Base-by-base conservation (phyloP, 53 echinoderm and acorn worm genomes). In the Arbacia lixula region DNA sequence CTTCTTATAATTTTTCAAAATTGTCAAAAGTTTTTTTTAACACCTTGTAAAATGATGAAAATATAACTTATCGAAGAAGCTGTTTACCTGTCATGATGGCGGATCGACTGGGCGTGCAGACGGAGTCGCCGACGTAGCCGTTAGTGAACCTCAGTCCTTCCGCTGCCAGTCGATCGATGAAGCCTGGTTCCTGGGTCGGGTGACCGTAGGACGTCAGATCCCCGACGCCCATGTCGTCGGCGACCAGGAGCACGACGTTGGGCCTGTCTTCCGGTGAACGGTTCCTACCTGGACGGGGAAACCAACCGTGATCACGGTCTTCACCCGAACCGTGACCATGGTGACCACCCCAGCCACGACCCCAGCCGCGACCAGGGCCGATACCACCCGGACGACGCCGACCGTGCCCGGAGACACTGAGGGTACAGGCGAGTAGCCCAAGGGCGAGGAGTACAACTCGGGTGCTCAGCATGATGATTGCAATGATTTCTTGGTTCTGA, bases 91-190 rank as follows among this genome's bases (percentile, higher is more conserved):
- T 87, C 57, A 87, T 54, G 24, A 87, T 33, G 16, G 68, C 88
- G 2, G 88, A 57, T 1, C 88, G 38, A 72, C 88, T 87, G n/a
- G 88, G 88, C 4, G 88, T 81, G 36, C 88, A 87, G 35, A 87
- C 68, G 1, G 88, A 76, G 36, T 67, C 88, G 14, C 68, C 57
- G 35, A 81, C 88, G 57, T 87, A 87, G 21, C 80, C 69, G 42
- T 82, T 87, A 60, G 88, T 87, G 60, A 87, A 87, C 57, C 88
- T 50, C 60, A 81, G 12, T 1, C 88, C 82, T 35, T 81, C 42
- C 17, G 33, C 26, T 5, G 88, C 82, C 82, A 87, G 69, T 9
- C 82, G 62, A 29, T 87, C 81, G 10, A 87, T 82, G 72, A 71
- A 58, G 60, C 82, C 88, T 17, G 67, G 56, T 28, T 87, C 88